Percentiles rank a stretch among this genome's conserved stretches.
These are phyloP conservation scores for Avahi laniger DNA, from an alignment of 2,797 vertebrate genomes.

Conservation along the genomic window DNA sequence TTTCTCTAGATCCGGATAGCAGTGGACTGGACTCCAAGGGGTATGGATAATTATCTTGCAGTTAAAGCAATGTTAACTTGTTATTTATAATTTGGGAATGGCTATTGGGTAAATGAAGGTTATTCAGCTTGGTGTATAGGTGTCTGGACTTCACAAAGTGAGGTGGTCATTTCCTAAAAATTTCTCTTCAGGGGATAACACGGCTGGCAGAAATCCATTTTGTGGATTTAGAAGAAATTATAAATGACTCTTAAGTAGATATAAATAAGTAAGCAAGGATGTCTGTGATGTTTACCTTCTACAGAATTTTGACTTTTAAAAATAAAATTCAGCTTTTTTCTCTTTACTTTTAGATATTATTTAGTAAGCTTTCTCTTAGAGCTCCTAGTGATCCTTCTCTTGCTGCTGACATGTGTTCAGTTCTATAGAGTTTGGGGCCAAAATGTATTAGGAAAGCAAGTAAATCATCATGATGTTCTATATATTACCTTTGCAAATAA, in stretches of 20 bases:
- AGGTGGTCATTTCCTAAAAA: not conserved
- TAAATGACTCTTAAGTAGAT: not conserved
- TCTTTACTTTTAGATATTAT: not conserved
- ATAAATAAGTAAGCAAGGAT: slow-evolving; percentile 30
- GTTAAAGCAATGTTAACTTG: not conserved
- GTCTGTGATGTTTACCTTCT: not conserved
- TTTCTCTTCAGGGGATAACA: not conserved
- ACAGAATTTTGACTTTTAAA: not conserved
- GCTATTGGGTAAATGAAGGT: not conserved
- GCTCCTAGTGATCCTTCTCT: not conserved
- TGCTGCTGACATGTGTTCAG: not conserved
- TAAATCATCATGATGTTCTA: not conserved
- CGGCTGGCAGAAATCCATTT: slow-evolving; percentile 3
- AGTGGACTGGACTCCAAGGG: not conserved
- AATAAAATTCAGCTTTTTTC: not conserved
- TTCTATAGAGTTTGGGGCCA: not conserved
- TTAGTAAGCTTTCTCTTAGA: not conserved
- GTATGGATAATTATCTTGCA: not conserved
- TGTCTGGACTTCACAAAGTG: not conserved
- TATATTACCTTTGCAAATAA: slow-evolving; percentile 5
- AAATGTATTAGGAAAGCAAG: not conserved
- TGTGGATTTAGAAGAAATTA: slow-evolving; percentile 7
- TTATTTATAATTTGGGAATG: not conserved
- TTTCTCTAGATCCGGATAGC: not conserved
- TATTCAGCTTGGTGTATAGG: not conserved